Evolutionary conservation across 2,113 vertebrate species (phyloP).

Genomic region (Protobothrops mucrosquamatus): DNA sequence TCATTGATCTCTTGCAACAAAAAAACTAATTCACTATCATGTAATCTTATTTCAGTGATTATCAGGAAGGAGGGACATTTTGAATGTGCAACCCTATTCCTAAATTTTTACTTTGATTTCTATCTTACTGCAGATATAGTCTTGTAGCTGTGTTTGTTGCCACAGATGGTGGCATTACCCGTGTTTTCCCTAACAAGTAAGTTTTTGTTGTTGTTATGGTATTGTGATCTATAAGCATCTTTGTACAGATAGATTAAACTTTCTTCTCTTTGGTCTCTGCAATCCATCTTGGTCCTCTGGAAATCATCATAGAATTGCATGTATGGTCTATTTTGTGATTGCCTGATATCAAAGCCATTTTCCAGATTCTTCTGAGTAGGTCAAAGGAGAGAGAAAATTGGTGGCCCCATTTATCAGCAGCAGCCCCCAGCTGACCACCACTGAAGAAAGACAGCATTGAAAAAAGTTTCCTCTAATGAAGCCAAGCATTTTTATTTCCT

Average conservation of each 20-base stretch:
- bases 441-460: neutral
- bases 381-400: neutral
- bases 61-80: neutral
- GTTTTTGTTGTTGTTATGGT: conserved; percentile 41
- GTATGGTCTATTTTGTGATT: neutral
- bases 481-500: neutral
- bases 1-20: neutral
- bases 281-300: neutral
- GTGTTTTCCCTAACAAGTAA: conserved; percentile 97
- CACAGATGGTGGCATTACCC: conserved; percentile 93
- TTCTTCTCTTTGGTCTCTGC: neutral
- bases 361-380: neutral
- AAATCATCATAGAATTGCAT: neutral
- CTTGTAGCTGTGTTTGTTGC: conserved; percentile 94
- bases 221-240: neutral
- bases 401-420: neutral
- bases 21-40: neutral
- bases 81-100: neutral
- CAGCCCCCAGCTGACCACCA: neutral
- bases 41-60: neutral
- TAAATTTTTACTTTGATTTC: accelerated
- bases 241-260: neutral
- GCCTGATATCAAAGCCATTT: neutral
- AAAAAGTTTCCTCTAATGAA: neutral
- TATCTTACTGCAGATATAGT: conserved; percentile 80